These are phyloP conservation scores for Puffinus mauretanicus DNA, from an alignment of 2,113 vertebrate genomes.

Conservation along the genomic window DNA sequence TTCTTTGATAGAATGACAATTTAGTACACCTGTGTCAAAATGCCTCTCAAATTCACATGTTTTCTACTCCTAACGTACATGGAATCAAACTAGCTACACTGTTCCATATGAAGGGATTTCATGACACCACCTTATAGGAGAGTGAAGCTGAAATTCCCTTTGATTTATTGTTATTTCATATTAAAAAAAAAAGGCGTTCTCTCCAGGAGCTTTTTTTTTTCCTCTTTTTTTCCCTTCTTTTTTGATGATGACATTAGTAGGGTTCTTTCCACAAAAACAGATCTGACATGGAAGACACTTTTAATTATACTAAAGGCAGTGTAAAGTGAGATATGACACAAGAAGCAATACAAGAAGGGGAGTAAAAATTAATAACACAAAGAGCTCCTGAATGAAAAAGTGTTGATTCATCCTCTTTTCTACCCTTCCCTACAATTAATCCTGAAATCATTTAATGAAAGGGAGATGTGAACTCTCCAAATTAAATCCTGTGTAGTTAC, in stretches of 20 bases:
- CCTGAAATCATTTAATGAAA: slow-evolving; percentile 39
- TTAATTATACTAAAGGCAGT: not conserved
- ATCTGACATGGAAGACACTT: not conserved
- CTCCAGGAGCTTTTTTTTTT: not conserved
- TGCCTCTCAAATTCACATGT: not conserved
- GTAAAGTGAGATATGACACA: slow-evolving; percentile 5
- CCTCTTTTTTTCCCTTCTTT: not conserved
- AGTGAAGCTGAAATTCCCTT: not conserved
- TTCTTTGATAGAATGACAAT: not conserved
- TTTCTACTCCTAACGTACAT: not conserved
- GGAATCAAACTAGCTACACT: not conserved
- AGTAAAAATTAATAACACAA: slow-evolving; percentile 22
- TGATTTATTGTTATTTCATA: not conserved
- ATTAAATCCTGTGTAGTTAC: slow-evolving; percentile 35
- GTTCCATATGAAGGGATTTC: not conserved
- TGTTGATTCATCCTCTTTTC: not conserved
- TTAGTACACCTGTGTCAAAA: not conserved
- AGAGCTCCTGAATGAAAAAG: not conserved
- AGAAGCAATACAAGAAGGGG: not conserved
- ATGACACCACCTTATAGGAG: not conserved
- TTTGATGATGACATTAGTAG: not conserved
- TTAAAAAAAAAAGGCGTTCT: not conserved
- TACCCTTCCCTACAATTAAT: not conserved
- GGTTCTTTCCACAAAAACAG: not conserved
- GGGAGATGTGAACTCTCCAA: slow-evolving; percentile 14